Conservation (phyloP, 2,113 vertebrate genomes). For the Miniopterus natalensis region DNA sequence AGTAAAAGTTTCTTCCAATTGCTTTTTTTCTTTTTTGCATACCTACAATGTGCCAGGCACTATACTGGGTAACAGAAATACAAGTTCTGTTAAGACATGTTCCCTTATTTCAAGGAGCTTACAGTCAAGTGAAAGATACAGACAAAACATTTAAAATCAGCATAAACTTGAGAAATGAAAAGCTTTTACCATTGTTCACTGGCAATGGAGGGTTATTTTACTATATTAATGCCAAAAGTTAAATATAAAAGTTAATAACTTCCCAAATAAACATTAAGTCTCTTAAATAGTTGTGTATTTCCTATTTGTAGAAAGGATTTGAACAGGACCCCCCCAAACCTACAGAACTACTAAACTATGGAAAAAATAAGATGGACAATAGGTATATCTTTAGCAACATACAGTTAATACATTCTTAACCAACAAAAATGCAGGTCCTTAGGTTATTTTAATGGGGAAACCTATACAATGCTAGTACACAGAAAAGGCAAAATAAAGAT, state of each 20-base stretch:
- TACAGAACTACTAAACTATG: constrained; percentile 28
- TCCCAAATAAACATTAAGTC: neutral
- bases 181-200: constrained; percentile 22
- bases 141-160: neutral
- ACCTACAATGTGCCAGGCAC: neutral
- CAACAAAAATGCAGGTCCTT: constrained; percentile 33
- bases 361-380: neutral
- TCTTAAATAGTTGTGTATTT: constrained; percentile 10
- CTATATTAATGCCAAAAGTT: constrained; percentile 45
- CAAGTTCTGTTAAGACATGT: neutral
- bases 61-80: neutral
- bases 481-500: neutral
- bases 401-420: constrained; percentile 10
- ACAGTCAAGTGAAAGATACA: neutral
- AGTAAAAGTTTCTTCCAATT: neutral
- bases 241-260: constrained; percentile 21
- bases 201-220: neutral
- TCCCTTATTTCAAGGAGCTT: constrained; percentile 21
- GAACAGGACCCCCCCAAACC: neutral
- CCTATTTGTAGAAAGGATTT: constrained; percentile 35
- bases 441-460: neutral
- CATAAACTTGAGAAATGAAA: constrained; percentile 26
- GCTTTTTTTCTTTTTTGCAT: neutral
- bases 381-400: neutral
- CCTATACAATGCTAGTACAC: neutral